phyloP scores from a whole-genome alignment of 2,797 vertebrate genomes.

The Sylvilagus floridanus region DNA sequence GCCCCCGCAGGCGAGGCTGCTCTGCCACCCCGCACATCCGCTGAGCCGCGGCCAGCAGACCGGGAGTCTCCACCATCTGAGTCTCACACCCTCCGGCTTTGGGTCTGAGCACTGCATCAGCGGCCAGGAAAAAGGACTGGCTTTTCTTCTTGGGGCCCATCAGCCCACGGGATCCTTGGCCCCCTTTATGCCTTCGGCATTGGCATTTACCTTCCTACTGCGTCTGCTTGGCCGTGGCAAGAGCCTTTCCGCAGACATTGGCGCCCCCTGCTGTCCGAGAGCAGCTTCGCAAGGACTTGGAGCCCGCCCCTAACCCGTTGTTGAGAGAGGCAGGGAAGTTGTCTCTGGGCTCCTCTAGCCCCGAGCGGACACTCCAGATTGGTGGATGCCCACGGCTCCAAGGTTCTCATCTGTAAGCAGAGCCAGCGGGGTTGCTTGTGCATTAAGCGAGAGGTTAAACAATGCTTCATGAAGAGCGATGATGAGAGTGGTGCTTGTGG shows the following conservation, averaged over 20 bases:
- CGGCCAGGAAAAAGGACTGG: neutral
- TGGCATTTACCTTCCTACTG: neutral
- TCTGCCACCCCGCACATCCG: neutral
- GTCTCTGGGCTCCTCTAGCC: neutral
- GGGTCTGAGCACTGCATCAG: neutral
- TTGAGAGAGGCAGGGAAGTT: too few relatives aligned
- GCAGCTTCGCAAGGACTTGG: slow-evolving; percentile 7
- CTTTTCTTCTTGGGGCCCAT: neutral
- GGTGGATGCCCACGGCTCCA: neutral
- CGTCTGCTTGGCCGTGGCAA: neutral
- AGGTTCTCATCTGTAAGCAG: neutral
- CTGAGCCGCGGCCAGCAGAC: neutral
- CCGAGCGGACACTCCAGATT: neutral
- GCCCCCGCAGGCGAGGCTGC: neutral
- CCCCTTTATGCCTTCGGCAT: neutral
- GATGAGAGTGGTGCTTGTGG: neutral
- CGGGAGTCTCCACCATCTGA: neutral
- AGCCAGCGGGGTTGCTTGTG: neutral
- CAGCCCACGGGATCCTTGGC: neutral
- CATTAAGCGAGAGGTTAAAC: neutral
- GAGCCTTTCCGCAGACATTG: slow-evolving; percentile 50
- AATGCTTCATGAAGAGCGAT: neutral
- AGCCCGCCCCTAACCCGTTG: neutral
- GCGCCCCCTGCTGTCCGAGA: slow-evolving; percentile 63
- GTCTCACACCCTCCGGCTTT: neutral